phyloP scores from a whole-genome alignment of 2,888 invertebrate genomes.

The Epirrita christyi region DNA sequence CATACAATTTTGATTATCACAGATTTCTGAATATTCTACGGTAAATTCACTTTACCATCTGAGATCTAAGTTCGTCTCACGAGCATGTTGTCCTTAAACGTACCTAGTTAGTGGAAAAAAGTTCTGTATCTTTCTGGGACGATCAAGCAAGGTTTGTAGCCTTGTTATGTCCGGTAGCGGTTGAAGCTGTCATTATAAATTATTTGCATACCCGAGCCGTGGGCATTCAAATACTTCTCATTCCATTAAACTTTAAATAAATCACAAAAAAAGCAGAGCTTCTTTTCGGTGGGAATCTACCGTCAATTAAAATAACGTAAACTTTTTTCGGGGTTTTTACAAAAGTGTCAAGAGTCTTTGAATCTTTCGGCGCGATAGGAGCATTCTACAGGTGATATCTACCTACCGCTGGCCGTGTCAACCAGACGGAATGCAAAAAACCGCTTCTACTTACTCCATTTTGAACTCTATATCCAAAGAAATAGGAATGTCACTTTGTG shows the following conservation, averaged over 20 bases:
- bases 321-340: conserved; percentile 57
- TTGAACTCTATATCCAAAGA: conserved; percentile 42
- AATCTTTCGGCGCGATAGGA: conserved; percentile 77
- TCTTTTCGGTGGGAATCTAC: conserved; percentile 57
- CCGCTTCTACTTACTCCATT: conserved; percentile 30
- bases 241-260: conserved; percentile 73
- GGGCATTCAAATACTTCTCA: conserved; percentile 67
- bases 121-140: not conserved
- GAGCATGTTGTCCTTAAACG: no score
- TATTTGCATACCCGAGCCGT: conserved; percentile 72
- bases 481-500: conserved; percentile 13
- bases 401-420: conserved; percentile 74
- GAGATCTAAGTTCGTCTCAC: no score
- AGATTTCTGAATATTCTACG: no score
- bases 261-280: conserved; percentile 54
- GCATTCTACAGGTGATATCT: conserved; percentile 75
- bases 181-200: conserved; percentile 66
- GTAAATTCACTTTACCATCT: no score
- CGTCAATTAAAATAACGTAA: conserved; percentile 81
- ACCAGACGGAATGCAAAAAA: conserved; percentile 45
- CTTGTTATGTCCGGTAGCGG: conserved; percentile 48
- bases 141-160: conserved; percentile 17
- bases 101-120: not conserved
- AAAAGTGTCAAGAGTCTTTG: conserved; percentile 72
- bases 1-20: no score